Evolutionary conservation across 2,888 invertebrate species (phyloP).

Genomic region (Cantharis rustica): DNA sequence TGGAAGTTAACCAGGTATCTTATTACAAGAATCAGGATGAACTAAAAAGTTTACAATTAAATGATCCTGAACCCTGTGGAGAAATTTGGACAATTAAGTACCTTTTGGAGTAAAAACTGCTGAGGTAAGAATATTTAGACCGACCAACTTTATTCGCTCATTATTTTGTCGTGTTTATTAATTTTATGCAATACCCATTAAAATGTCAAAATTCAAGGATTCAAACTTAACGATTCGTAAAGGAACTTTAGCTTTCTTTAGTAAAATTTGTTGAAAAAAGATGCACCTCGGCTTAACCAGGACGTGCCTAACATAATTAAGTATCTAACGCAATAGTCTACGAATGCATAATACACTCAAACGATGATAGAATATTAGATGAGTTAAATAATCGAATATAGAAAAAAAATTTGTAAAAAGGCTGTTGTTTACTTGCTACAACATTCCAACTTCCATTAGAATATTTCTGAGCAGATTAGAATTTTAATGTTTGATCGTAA

Average conservation of each 20-base stretch:
- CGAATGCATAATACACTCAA: neutral
- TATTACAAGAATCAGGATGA: slow-evolving; percentile 19
- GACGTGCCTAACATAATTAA: neutral
- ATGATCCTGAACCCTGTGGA: neutral
- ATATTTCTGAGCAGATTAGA: neutral
- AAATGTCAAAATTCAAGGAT: neutral
- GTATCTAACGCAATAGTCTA: neutral
- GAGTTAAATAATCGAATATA: neutral
- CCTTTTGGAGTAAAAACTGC: neutral
- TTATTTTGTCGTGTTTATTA: neutral
- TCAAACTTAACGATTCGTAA: neutral
- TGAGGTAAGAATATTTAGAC: neutral
- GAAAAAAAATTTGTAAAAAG: neutral
- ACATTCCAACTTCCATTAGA: neutral
- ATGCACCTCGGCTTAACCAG: neutral
- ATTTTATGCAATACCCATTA: neutral
- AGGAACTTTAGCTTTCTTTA: neutral
- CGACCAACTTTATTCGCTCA: neutral
- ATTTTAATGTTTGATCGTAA: neutral
- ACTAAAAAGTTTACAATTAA: neutral
- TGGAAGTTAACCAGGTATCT: slow-evolving; percentile 29
- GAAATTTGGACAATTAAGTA: neutral
- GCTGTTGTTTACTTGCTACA: neutral
- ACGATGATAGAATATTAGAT: neutral
- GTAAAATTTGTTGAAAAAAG: neutral